Evolutionary conservation across 2,888 invertebrate species (phyloP), one percentile per base, ranked within the genome.

Genomic region (Asteroscopus sphinx): DNA sequence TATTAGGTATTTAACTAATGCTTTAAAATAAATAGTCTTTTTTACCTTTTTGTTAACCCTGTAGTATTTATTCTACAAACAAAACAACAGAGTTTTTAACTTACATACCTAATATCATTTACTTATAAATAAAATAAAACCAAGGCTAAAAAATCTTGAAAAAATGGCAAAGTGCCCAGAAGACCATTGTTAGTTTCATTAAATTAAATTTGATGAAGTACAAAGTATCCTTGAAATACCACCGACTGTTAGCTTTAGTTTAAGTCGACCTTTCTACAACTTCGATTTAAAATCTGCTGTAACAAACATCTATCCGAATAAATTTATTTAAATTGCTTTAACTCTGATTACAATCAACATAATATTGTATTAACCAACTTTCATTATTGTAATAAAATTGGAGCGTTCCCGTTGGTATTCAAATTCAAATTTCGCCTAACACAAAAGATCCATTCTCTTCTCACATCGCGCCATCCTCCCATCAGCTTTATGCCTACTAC

Each of bases 371-470:
- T 49, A 61, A 53, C 42, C 32, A 52, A 76, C 54, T 60, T 76
- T 76, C 40, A 60, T 67, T 66, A 58, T 56, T 46, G 36, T 52
- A 55, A 56, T 65, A 69, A 69, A 68, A 61, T 64, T 55, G 32
- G 42, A 37, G 16, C 54, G 52, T 54, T 63, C 44, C 21, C 40
- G 12, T 68, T 56, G 52, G 57, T 59, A 72, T 75, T 75, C 60
- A 68, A 75, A 75, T 72, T 73, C 58, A 60, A 76, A 76, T 72
- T 63, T 62, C 41, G 37, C 44, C 35, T 56, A 55, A 59, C 62
- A 72, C 69, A 73, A 73, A 69, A 76, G 69, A 69, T 57, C 48
- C 56, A 75, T 73, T 73, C 45, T 44, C 57, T 63, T 45, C 55
- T 74, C 55, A 65, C 60, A 65, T 56, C 46, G 33, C 28, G 30